phyloP scores from a whole-genome alignment of 2,888 invertebrate species.

The Eulithis testata region DNA sequence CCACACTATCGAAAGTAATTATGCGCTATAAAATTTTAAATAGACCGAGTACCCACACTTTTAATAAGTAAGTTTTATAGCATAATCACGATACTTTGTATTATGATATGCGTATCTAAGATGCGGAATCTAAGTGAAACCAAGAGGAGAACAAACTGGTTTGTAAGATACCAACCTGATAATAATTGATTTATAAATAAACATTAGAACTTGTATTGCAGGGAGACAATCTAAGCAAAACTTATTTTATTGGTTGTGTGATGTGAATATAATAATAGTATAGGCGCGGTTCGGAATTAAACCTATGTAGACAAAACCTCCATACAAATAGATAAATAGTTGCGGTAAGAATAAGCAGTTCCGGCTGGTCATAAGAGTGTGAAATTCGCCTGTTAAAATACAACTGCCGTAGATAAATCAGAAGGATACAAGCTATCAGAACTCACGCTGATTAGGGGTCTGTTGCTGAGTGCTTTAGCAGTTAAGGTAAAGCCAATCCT shows the following conservation, averaged over 20 bases:
- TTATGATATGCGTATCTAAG: constrained; percentile 42
- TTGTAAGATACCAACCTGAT: constrained; percentile 36
- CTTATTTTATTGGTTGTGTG: no score
- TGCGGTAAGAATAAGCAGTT: not conserved
- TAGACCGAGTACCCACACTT: constrained; percentile 19
- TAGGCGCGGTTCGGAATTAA: no score
- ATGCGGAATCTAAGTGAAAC: constrained; percentile 55
- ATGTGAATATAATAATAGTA: no score
- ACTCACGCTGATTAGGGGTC: not conserved
- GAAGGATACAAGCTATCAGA: not conserved
- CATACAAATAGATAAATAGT: not conserved
- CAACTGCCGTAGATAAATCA: not conserved
- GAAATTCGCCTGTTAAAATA: not conserved
- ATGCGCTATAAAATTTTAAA: constrained; percentile 14
- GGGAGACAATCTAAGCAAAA: not conserved
- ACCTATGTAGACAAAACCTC: no score
- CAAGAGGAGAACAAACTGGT: constrained; percentile 53
- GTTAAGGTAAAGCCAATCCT: not conserved
- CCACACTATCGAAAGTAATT: constrained; percentile 20
- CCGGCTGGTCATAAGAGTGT: not conserved
- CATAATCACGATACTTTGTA: constrained; percentile 37
- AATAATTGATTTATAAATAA: constrained; percentile 31
- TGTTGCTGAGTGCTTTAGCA: not conserved
- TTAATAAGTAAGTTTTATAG: constrained; percentile 22
- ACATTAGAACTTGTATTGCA: constrained; percentile 18